Percentiles rank a stretch among this genome's conserved stretches.
Evolutionary conservation across 2,113 vertebrate species (phyloP).

Genomic region (Nannospalax galili): DNA sequence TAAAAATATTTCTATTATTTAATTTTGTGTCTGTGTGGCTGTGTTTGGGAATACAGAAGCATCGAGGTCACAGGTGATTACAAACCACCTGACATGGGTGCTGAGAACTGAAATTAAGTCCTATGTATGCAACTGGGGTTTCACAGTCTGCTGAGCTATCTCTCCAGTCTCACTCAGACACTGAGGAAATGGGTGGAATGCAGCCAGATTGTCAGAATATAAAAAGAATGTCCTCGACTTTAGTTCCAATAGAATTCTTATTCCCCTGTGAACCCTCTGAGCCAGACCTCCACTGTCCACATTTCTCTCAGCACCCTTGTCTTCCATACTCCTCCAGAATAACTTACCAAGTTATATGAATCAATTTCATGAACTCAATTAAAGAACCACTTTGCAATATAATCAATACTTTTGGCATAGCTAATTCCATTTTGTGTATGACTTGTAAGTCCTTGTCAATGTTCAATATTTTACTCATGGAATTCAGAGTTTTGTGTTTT

Average conservation of each 20-base stretch:
- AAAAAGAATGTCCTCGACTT: neutral
- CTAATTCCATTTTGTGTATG: neutral
- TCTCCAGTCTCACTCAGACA: no score
- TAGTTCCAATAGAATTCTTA: neutral
- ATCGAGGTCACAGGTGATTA: no score
- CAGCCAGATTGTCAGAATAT: neutral
- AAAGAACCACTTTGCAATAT: neutral
- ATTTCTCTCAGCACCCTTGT: neutral
- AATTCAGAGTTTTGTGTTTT: neutral
- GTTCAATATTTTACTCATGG: neutral
- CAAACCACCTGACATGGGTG: no score
- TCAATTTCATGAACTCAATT: neutral
- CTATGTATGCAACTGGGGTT: no score
- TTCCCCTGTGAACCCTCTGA: neutral
- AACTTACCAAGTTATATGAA: neutral
- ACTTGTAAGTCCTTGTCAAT: neutral
- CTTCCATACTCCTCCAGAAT: neutral
- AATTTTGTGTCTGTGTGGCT: no score
- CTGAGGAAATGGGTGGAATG: neutral
- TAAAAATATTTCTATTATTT: no score
- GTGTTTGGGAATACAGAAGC: no score
- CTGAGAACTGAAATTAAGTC: no score
- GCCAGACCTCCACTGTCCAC: neutral
- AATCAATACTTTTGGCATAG: neutral
- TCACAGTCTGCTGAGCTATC: no score